These are phyloP conservation scores for Lasioglossum vierecki DNA, from an alignment of 2,888 invertebrate species.

Conservation along the genomic window DNA sequence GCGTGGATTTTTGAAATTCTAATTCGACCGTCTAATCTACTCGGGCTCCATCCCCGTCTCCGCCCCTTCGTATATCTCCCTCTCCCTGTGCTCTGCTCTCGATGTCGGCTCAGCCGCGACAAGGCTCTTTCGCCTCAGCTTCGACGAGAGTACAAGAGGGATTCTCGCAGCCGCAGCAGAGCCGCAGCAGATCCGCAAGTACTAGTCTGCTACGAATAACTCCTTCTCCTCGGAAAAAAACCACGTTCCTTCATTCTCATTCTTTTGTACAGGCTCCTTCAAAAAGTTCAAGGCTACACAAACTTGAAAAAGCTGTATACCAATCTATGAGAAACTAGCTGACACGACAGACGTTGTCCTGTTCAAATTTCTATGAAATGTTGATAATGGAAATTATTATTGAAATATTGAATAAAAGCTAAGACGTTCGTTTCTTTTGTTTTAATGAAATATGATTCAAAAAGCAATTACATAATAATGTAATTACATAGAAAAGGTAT, in stretches of 20 bases:
- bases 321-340: too few relatives aligned
- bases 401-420: too few relatives aligned
- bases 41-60: slow-evolving; percentile 2
- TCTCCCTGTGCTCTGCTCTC: background rate
- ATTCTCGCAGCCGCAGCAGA: background rate
- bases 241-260: background rate
- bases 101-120: slow-evolving; percentile 18
- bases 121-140: slow-evolving; percentile 4
- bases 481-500: too few relatives aligned
- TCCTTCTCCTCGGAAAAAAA: background rate
- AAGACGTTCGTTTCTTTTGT: too few relatives aligned
- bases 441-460: too few relatives aligned
- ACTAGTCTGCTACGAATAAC: background rate
- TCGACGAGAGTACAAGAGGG: background rate
- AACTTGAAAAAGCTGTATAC: too few relatives aligned
- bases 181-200: background rate
- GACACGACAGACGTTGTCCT: too few relatives aligned
- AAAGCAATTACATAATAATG: too few relatives aligned
- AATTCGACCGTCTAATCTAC: slow-evolving; percentile 69
- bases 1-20: slow-evolving; percentile 75
- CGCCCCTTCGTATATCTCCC: slow-evolving; percentile 24
- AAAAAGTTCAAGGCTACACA: background rate
- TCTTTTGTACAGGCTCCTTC: background rate
- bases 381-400: too few relatives aligned
- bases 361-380: too few relatives aligned